Conservation (phyloP, 2,888 invertebrate genomes). For the Platycheirus albimanus region DNA sequence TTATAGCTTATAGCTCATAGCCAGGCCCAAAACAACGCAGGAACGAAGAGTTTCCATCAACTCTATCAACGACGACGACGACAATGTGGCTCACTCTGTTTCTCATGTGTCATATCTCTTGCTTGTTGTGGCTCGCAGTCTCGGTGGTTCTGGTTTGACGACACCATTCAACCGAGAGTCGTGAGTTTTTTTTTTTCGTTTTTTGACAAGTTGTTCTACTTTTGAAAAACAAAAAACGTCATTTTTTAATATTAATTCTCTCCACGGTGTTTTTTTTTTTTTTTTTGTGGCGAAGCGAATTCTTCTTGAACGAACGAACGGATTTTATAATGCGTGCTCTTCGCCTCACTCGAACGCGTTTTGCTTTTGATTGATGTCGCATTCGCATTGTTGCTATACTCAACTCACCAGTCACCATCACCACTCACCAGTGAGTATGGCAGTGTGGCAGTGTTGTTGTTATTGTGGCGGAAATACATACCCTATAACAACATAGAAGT, state of each 20-base stretch:
- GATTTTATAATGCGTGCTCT: constrained; percentile 57
- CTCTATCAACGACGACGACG: no score
- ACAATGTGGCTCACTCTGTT: constrained; percentile 43
- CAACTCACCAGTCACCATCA: no score
- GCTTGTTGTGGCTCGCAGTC: not conserved
- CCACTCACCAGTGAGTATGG: no score
- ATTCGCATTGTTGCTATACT: constrained; percentile 64
- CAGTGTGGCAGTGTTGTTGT: no score
- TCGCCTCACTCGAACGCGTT: constrained; percentile 63
- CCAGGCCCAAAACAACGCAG: constrained; percentile 3
- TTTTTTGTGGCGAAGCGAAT: constrained; percentile 56
- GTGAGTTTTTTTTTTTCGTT: constrained; percentile 4
- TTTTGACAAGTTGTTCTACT: no score
- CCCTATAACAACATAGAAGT: not conserved
- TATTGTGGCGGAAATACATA: constrained; percentile 55
- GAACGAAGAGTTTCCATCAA: not conserved
- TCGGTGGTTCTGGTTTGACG: constrained; percentile 21
- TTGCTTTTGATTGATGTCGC: constrained; percentile 54
- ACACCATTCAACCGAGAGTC: no score
- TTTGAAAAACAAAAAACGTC: no score
- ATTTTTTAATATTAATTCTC: constrained; percentile 2
- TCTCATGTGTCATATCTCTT: constrained; percentile 27
- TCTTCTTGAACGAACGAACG: constrained; percentile 49
- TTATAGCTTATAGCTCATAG: constrained; percentile 6
- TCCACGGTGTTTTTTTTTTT: no score